Conservation (phyloP, 2,113 vertebrate species). For the Amazona vittata region DNA sequence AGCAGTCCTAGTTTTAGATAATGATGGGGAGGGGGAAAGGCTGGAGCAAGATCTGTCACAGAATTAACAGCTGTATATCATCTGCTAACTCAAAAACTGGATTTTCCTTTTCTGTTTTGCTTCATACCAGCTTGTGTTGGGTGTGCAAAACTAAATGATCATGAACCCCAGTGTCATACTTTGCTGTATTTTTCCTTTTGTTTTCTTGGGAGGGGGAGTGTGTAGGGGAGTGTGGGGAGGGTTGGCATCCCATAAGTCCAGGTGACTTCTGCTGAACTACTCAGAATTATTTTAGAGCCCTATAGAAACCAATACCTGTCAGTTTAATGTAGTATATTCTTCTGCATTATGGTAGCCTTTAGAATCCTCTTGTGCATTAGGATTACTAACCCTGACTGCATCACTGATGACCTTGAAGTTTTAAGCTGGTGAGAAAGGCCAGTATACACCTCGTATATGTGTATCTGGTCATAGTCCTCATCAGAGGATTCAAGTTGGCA, state of each 20-base stretch:
- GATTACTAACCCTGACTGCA: not conserved
- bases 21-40: not conserved
- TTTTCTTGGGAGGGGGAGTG: not conserved
- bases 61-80: not conserved
- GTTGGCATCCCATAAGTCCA: not conserved
- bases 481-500: not conserved
- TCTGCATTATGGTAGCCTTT: not conserved
- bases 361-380: not conserved
- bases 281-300: not conserved
- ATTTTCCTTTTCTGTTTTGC: not conserved
- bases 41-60: not conserved
- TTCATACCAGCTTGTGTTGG: not conserved
- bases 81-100: not conserved
- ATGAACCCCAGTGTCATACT: rapidly evolving
- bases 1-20: not conserved
- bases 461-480: not conserved
- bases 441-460: not conserved
- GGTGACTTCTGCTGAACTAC: not conserved
- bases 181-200: not conserved
- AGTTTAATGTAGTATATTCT: not conserved
- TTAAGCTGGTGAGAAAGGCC: not conserved
- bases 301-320: not conserved
- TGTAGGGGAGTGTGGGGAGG: not conserved
- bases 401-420: not conserved
- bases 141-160: not conserved